Evolutionary conservation across 1,140 invertebrate species (phyloP).

Genomic region (Bombyx mori): DNA sequence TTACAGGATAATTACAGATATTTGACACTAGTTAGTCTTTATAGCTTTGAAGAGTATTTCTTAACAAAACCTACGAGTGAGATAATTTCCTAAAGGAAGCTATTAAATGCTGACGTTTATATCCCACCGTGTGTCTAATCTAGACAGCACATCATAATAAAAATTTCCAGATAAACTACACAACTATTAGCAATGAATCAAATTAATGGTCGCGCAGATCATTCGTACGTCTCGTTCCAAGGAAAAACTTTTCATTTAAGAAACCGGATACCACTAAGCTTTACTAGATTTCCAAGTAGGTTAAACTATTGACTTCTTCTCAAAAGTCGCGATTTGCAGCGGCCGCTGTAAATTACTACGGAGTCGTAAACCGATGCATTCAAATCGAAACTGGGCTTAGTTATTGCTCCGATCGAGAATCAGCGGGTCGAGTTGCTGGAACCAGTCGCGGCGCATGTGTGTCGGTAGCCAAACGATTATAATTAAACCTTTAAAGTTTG

Average conservation of each 20-base stretch:
- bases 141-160: no score
- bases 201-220: no score
- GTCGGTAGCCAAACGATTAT: conserved; percentile 14
- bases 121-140: no score
- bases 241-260: conserved; percentile 28
- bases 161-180: no score
- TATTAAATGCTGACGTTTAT: no score
- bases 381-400: conserved; percentile 11
- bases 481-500: conserved; percentile 23
- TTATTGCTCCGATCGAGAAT: conserved; percentile 19
- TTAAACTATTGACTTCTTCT: conserved; percentile 8
- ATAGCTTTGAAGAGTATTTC: no score
- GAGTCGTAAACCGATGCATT: conserved; percentile 16
- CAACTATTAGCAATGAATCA: no score
- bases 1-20: no score
- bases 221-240: no score
- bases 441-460: conserved; percentile 16
- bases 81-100: no score
- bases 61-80: no score
- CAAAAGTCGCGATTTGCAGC: conserved; percentile 7
- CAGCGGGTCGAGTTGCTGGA: conserved; percentile 19
- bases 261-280: conserved; percentile 19
- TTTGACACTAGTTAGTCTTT: no score
- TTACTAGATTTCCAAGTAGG: conserved; percentile 9
- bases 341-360: conserved; percentile 16